Evolutionary conservation across 2,113 vertebrate species (phyloP), one percentile per base, ranked within the genome.

Genomic region (Peucedramus taeniatus): DNA sequence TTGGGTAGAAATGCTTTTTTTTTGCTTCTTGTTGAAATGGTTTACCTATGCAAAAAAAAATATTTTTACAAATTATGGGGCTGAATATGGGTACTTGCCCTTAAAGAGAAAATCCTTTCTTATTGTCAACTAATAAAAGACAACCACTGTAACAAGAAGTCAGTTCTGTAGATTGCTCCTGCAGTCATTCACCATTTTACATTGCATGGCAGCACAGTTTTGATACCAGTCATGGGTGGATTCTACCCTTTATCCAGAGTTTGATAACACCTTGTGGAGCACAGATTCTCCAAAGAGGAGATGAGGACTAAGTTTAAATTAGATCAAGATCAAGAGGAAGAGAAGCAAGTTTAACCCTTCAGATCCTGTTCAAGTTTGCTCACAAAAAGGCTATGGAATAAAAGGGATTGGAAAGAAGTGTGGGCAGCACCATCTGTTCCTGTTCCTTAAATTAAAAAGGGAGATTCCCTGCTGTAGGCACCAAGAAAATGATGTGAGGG

Each of bases 341-440:
- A 31, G 15, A 94, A 78, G 30, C 7, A 84, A 74, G 8, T 57
- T 81, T 92, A 89, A 83, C 51, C 53, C 50, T 63, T 18, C 35
- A 89, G 40, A 47, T 80, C 42, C 40, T 68, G 26, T 50, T 63
- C 16, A 49, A 45, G 37, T 83, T 88, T 70, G 40, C 39, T 86
- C 60, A 80, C 42, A 83, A 74, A 88, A 86, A 93, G 40, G 14
- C 75, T 86, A 6, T 63, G 26, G 37, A 80, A 77, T 69, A 70
- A 83, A 79, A 85, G 3, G 3, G 33, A 57, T 9, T 80, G n/a
- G 54, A 69, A 69, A 69, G 54, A 74, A 13, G 21, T 54, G 79
- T 90, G 71, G 83, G 68, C 71, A 96, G 88, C n/a, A 83, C 83
- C 66, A 77, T 93, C 68, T 92, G 92, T 61, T 88, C 39, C 21